Base-by-base conservation (phyloP, 2,797 vertebrate species). In the Microctenopoma stevenorrisi region DNA sequence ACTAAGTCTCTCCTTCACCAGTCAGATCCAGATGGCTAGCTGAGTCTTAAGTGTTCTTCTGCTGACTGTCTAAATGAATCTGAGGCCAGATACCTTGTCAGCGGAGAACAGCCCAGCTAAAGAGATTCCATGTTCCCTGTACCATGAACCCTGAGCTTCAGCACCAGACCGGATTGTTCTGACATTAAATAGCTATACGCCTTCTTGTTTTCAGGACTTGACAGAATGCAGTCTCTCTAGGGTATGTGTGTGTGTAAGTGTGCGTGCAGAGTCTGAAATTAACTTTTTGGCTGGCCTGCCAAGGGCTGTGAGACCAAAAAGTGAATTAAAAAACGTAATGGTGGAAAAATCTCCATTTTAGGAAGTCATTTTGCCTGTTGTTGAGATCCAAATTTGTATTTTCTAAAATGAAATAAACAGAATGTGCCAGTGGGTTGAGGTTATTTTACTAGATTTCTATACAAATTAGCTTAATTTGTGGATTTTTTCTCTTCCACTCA, bases 1-100 rank as follows among this genome's bases (percentile, higher is more conserved):
- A 70, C 75, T 77, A 83, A 75, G 86, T 85, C 79, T 90, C 80
- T 87, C 81, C 85, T 79, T 64, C 80, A 68, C 72, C 68, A 46
- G 84, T 66, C 73, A 80, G 84, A 90, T 86, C 88, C 86, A 84
- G 86, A 86, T 82, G 85, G 79, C 86, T 84, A 52, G 84, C 88
- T 88, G 84, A 86, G 83, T 84, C 86, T 22, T 67, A 33, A 74
- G 73, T 74, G 64, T 80, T 86, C 83, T 84, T 85, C 78, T 89
- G 88, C 89, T 91, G 86, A 88, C 89, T 79, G 86, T 90, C 81
- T 84, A 83, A 86, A 86, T 88, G 86, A 87, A 87, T 86, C 68
- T 77, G 72, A 82, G 82, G 64, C 68, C 79, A 83, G 86, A 86
- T 83, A 87, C 81, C 78, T 86, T 87, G 88, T 88, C 88, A 85